Base-by-base conservation (phyloP, 2,113 vertebrate species). In the Neogobius melanostomus region DNA sequence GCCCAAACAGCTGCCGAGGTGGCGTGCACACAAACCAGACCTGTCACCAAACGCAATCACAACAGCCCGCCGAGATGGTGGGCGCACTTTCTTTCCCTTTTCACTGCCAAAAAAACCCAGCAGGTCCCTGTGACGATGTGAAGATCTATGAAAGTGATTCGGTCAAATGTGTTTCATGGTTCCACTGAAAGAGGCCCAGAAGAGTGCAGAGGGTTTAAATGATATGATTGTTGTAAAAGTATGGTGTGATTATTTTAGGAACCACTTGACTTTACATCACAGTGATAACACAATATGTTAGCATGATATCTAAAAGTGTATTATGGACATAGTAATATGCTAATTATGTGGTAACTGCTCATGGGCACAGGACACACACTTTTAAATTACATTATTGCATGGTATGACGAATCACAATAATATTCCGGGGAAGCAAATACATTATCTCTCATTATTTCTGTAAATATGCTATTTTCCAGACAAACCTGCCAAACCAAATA, bases 1-100 rank as follows among this genome's bases (percentile, higher is more conserved):
- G 74, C 70, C 11, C 42, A 69, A 85, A 83, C 91, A 93, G 89
- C 89, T 91, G 92, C 82, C 66, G 74, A 71, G 72, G 70, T 72
- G 73, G 78, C 73, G 68, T 49, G 66, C 66, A 72, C 43, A 56
- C 75, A 64, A 74, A 77, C 56, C 21, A 62, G 71, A 75, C 79
- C 80, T 42, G 67, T 77, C 72, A 82, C 66, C 81, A 42, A 76
- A 79, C 54, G 52, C 71, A 68, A 64, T 46, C 62, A 64, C 62
- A 64, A 48, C 62, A 64, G 46, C 44, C 56, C 4, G 11, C 62
- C 7, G 73, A 48, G 15, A 49, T 86, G 80, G 78, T 85, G 71
- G 71, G 49, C 43, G 66, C 65, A 46, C 75, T 60, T 72, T 66
- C 62, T 67, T 42, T 75, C 80, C 76, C 60, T 46, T n/a, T 53